phyloP scores from a whole-genome alignment of 2,888 invertebrate species.

The Helobdella robusta region DNA sequence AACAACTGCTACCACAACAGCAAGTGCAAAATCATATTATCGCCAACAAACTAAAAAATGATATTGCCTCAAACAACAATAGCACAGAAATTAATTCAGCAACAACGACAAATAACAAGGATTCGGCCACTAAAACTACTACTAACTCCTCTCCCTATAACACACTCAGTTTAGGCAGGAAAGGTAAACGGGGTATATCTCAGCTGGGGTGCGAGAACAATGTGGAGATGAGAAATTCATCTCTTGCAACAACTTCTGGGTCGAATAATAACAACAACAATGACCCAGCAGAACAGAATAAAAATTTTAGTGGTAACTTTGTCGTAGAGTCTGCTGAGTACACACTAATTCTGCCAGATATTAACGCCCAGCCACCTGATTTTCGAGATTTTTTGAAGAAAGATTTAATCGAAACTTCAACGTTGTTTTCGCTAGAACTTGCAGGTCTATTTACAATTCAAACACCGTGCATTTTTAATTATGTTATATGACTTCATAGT shows the following conservation, averaged over 20 bases:
- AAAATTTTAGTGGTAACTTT: conserved; percentile 7
- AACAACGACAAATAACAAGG: too few relatives aligned
- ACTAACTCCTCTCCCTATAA: background rate
- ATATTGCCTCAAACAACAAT: background rate
- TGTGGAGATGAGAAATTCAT: background rate
- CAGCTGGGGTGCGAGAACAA: conserved; percentile 2
- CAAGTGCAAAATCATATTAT: too few relatives aligned
- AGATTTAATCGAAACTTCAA: conserved; percentile 72
- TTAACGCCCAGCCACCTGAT: conserved; percentile 60
- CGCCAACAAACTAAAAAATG: background rate
- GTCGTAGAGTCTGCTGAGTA: conserved; percentile 54
- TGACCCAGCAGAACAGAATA: background rate
- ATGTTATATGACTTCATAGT: too few relatives aligned
- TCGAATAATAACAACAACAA: conserved; percentile 10
- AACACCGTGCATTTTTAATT: too few relatives aligned
- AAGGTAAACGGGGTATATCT: conserved; percentile 9
- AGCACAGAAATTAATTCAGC: background rate
- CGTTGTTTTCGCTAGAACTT: conserved; percentile 66
- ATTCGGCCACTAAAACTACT: too few relatives aligned
- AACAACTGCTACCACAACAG: too few relatives aligned
- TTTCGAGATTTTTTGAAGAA: conserved; percentile 68
- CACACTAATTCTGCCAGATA: conserved; percentile 69
- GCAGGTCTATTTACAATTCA: conserved; percentile 56
- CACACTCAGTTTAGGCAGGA: conserved; percentile 14
- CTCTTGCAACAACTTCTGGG: too few relatives aligned